A percentile compares a stretch with the other conserved stretches of the same genome.
These are phyloP conservation scores for Andrena chrysosceles DNA, from an alignment of 2,888 invertebrate genomes.

Conservation along the genomic window DNA sequence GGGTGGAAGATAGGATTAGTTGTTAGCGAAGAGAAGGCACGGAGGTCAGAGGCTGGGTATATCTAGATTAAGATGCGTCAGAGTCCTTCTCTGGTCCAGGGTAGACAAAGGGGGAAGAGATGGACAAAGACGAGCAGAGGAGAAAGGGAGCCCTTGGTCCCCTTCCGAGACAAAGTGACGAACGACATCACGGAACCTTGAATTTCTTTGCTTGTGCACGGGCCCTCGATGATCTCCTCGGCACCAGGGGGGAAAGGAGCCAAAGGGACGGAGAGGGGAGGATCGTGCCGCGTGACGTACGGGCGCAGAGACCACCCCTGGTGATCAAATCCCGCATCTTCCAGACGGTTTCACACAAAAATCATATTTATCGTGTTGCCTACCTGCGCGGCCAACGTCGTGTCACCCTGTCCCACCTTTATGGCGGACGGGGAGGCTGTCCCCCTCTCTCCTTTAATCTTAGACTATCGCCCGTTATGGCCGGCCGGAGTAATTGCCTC, in stretches of 20 bases:
- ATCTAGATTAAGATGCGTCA: slow-evolving; percentile 81
- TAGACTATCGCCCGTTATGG: slow-evolving; percentile 69
- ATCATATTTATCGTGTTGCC: slow-evolving; percentile 80
- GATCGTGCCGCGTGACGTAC: slow-evolving; percentile 78
- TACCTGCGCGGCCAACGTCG: slow-evolving; percentile 76
- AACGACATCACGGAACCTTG: slow-evolving; percentile 73
- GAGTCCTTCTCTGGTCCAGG: slow-evolving; percentile 43
- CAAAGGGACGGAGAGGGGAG: slow-evolving; percentile 18
- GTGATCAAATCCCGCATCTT: slow-evolving; percentile 79
- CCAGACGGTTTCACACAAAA: slow-evolving; percentile 82
- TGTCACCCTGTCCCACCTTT: slow-evolving; percentile 62
- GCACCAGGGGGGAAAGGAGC: slow-evolving; percentile 49
- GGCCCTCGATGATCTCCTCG: slow-evolving; percentile 56
- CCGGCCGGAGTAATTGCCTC: slow-evolving; percentile 80
- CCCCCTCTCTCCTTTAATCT: slow-evolving; percentile 63
- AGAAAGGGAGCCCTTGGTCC: slow-evolving; percentile 59
- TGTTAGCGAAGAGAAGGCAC: slow-evolving; percentile 60
- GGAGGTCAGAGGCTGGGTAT: slow-evolving; percentile 68
- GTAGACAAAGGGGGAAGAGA: slow-evolving; percentile 58
- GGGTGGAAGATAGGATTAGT: slow-evolving; percentile 75
- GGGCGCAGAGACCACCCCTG: slow-evolving; percentile 83
- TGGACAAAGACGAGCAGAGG: slow-evolving; percentile 1
- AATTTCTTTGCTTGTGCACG: slow-evolving; percentile 67
- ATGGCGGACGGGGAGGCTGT: slow-evolving; percentile 31
- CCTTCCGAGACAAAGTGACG: slow-evolving; percentile 72